phyloP scores from a whole-genome alignment of 2,113 vertebrate genomes.

The Chinchilla lanigera region DNA sequence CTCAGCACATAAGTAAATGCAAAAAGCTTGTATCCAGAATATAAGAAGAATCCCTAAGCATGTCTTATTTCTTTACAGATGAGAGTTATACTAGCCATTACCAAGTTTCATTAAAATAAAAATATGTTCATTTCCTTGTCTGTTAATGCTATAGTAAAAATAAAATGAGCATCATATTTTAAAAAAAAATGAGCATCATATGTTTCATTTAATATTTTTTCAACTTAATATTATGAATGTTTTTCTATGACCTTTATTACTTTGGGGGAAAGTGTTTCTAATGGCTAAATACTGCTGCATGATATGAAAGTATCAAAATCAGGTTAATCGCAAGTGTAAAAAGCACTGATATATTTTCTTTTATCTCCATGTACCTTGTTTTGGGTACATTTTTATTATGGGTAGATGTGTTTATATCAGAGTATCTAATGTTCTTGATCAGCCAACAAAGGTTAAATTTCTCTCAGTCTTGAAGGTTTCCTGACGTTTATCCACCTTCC shows the following conservation, averaged over 20 bases:
- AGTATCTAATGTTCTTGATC: not conserved
- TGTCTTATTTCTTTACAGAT: not conserved
- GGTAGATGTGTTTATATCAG: not conserved
- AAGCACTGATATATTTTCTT: not conserved
- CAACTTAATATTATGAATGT: not conserved
- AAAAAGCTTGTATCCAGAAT: not conserved
- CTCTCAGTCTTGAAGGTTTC: not conserved
- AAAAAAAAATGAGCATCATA: not conserved
- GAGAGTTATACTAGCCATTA: not conserved
- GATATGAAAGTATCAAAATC: not conserved
- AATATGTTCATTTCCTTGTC: not conserved
- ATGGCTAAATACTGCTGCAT: not conserved
- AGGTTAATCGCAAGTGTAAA: not conserved
- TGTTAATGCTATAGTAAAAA: not conserved
- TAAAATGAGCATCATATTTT: not conserved
- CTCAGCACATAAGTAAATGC: not conserved
- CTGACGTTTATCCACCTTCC: not conserved
- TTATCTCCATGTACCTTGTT: not conserved
- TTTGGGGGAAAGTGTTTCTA: not conserved
- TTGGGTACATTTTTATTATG: not conserved
- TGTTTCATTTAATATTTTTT: not conserved
- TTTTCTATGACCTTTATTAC: not conserved
- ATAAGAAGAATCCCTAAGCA: not conserved
- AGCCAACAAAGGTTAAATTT: not conserved
- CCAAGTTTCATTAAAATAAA: not conserved